Base-by-base conservation (phyloP, 2,888 invertebrate species). In the Plagodis pulveraria region DNA sequence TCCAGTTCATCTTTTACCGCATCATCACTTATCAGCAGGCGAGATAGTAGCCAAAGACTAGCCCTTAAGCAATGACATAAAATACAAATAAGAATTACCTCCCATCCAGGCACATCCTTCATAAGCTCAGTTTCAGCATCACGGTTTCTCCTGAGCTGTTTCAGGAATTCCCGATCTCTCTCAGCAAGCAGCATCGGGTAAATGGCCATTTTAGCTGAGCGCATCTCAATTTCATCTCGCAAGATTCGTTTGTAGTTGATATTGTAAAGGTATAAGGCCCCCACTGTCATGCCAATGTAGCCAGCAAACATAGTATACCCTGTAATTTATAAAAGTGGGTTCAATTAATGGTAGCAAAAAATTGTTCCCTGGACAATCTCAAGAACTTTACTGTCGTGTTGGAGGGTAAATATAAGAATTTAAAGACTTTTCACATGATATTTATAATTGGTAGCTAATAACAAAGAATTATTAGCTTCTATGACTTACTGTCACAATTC, bases 91-190 rank as follows among this genome's bases (percentile, higher is more conserved):
- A 22, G 22, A 4, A 48, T 71, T 74, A 94, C 94, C 93, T 96
- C 95, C 99, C 99, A 99, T 69, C 96, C 96, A 58, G 96, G 96
- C 10, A 98, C 97, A 84, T 98, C 95, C 67, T 95, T 95, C 99
- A 99, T 99, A 38, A 99, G 91, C 56, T 96, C 95, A 0, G 93
- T 93, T 86, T 99, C 99, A 66, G 96, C 96, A 11, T 98, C 97
- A 11, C 98, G 94, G 84, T 97, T 97, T 58, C 93, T 93, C 53
- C 96, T 94, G 41, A 97, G 74, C 74, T 98, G 97, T 76, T 96
- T 97, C 80, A 99, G 81, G 74, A 94, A 98, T 91, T 95, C 95
- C 73, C 98, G 93, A 82, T 98, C 98, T 62, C 96, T 93, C 83
- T 98, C 98, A 0, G 98, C 98, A 38, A 95, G 66, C 58, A 98